Base-by-base conservation (phyloP, 2,888 invertebrate species). In the Rhagophthalmus giganteus region DNA sequence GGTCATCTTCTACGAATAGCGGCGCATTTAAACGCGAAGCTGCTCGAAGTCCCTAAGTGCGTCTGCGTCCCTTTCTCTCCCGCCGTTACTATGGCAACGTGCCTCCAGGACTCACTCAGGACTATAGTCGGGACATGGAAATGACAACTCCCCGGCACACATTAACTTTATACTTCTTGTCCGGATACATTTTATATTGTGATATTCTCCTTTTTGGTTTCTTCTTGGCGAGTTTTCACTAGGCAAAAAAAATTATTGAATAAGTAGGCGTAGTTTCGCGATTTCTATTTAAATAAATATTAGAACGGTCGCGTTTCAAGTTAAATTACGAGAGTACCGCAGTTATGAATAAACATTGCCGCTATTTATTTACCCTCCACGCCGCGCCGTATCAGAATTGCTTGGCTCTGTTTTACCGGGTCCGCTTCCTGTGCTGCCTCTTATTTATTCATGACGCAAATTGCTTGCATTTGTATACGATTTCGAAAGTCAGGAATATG, bases 271-370 rank as follows among this genome's bases (percentile, higher is more conserved):
- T n/a, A n/a, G n/a, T n/a, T n/a, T n/a, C n/a, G n/a, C n/a, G n/a
- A n/a, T n/a, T n/a, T n/a, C n/a, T n/a, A n/a, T n/a, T n/a, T n/a
- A 25, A 35, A 35, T 42, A 26, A 42, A 42, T 33, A 42, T 42
- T 40, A 38, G 25, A 8, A 6, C 25, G 12, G 7, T 25, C 27
- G 33, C 27, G 26, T 42, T n/a, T 9, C 32, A 27, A 57, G 60
- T 65, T 65, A 67, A 68, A 66, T n/a, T 67, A 65, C 61, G 66
- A 65, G 57, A 61, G 60, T 62, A 62, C 61, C 46, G 68, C 66
- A 63, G 67, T 66, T 70, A 71, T 71, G 69, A 70, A 70, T 69
- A 70, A 69, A 71, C 69, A 70, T 70, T 62, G 59, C 59, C 30
- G 51, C 58, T 63, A 69, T 68, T 70, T 69, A 68, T 68, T 67